Evolutionary conservation across 2,113 vertebrate species (phyloP), one percentile per base, ranked within the genome.

Genomic region (Pyxicephalus adspersus): DNA sequence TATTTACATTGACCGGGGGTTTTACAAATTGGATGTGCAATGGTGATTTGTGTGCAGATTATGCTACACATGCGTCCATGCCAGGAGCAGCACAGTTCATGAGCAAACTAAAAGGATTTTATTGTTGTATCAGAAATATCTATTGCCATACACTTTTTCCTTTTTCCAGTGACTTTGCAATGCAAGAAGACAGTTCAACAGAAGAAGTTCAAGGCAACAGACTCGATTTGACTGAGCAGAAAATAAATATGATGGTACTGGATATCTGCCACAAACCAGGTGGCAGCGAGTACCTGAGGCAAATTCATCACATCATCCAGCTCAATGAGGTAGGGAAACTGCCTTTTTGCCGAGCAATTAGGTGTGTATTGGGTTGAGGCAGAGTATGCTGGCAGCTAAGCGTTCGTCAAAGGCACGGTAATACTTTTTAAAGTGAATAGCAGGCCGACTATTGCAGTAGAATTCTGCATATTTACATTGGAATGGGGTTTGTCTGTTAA

Each of bases 291-390:
- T 95, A 98, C 95, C 95, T 99, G 94, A 94, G 93, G 96, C 96
- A 96, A 95, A 98, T 99, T 96, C 95, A 98, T 98, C 97, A 97
- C 94, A 96, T 96, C 96, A 96, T 98, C 94, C 95, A 87, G 93
- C 95, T 96, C 96, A 99, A 98, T 98, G 97, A 98, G 97, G 97
- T 99, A 98, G 91, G 95, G 94, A 97, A 95, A 94, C 87, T 85
- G 94, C 92, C 92, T 91, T 95, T 96, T 95, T 96, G 92, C 93
- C 90, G 92, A 95, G 94, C 96, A 97, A 97, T 99, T 98, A 98
- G 95, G 91, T 95, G 95, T 94, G 94, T 94, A 95, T 92, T 95
- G 93, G 95, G 94, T 94, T 95, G 94, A 92, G 94, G 94, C 95
- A 91, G 93, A 88, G 88, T 94, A 94, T 94, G 94, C 92, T 95